phyloP scores from a whole-genome alignment of 2,797 vertebrate species.

The Rousettus madagascariensis region DNA sequence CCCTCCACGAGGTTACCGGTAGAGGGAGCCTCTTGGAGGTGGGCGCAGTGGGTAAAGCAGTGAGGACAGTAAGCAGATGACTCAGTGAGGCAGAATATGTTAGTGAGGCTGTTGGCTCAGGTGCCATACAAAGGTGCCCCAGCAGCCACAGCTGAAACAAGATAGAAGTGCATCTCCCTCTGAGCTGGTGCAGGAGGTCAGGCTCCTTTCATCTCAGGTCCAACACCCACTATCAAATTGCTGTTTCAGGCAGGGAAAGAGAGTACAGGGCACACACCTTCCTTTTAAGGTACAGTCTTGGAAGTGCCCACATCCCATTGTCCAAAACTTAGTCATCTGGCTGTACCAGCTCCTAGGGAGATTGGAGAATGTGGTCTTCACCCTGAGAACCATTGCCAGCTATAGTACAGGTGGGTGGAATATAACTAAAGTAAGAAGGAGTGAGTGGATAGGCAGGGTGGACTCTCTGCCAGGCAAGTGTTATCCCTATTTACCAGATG shows the following conservation, averaged over 20 bases:
- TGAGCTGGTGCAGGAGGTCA: neutral
- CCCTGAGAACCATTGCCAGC: too few species aligned
- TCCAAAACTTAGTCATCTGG: neutral
- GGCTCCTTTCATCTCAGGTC: neutral
- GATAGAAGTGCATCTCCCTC: neutral
- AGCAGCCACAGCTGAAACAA: neutral
- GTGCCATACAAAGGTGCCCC: neutral
- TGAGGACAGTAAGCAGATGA: neutral
- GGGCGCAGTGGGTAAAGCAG: neutral
- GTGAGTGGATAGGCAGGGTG: rapidly evolving
- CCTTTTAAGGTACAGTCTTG: neutral
- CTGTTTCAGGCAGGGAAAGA: neutral
- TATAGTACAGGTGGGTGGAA: neutral
- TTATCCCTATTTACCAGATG: neutral
- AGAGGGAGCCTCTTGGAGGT: neutral
- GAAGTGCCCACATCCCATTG: neutral
- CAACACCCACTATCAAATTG: neutral
- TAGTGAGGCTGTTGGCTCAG: neutral
- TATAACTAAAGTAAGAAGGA: neutral
- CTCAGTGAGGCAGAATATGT: neutral
- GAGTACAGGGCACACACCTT: neutral
- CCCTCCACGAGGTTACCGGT: neutral
- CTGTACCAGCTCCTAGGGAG: neutral
- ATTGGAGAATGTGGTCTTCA: neutral
- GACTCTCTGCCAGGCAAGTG: neutral